Conservation (phyloP, 1,140 invertebrate species). For the Drosophila kepulauana region DNA sequence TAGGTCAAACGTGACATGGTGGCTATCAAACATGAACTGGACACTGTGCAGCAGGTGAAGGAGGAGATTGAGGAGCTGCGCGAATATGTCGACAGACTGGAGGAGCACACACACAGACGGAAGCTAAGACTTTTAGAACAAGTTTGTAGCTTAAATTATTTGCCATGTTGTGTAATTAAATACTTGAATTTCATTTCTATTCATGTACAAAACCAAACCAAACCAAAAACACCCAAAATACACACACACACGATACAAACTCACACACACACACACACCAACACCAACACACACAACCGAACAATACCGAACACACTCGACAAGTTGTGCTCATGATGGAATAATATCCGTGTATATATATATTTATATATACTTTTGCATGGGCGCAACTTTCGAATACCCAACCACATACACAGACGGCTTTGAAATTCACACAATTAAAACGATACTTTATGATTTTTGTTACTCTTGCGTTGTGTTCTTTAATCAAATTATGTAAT, state of each 20-base stretch:
- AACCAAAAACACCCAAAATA: slow-evolving; percentile 73
- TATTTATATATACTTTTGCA: not conserved
- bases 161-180: slow-evolving; percentile 85
- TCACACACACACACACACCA: slow-evolving; percentile 48
- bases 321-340: slow-evolving; percentile 38
- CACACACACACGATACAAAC: slow-evolving; percentile 43
- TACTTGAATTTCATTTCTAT: slow-evolving; percentile 85
- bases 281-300: slow-evolving; percentile 17
- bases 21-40: slow-evolving; percentile 96
- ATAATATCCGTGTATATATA: not conserved
- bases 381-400: slow-evolving; percentile 45
- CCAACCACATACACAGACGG: slow-evolving; percentile 58
- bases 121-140: slow-evolving; percentile 95
- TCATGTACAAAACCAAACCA: slow-evolving; percentile 83
- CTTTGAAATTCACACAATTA: slow-evolving; percentile 56
- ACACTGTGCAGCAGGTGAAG: slow-evolving; percentile 96
- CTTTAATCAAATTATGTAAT: slow-evolving; percentile 33
- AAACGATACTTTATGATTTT: slow-evolving; percentile 26
- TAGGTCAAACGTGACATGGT: slow-evolving; percentile 96
- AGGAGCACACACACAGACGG: slow-evolving; percentile 94
- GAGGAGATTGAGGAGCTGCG: slow-evolving; percentile 96
- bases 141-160: slow-evolving; percentile 88
- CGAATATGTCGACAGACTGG: slow-evolving; percentile 95
- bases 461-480: slow-evolving; percentile 27
- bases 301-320: slow-evolving; percentile 33